A percentile compares a stretch with the other conserved stretches of the same genome.
Evolutionary conservation across 1,140 invertebrate species (phyloP).

Genomic region (Zophobas atratus): DNA sequence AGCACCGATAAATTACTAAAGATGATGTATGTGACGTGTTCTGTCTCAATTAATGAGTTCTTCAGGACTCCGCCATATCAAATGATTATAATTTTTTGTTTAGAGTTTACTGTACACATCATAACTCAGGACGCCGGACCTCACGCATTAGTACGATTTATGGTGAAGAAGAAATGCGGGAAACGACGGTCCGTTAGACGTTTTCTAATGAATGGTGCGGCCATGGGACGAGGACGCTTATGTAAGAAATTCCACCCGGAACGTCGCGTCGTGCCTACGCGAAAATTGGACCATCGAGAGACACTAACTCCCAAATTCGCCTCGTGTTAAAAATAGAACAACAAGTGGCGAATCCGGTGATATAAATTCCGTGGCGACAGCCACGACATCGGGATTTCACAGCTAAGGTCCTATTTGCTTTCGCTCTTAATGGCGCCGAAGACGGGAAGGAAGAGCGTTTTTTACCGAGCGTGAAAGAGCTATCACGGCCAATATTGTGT

Average conservation of each 20-base stretch:
- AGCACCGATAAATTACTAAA: slow-evolving; percentile 29
- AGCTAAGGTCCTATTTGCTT: slow-evolving; percentile 12
- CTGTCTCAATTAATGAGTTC: slow-evolving; percentile 33
- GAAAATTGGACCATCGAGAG: too few species aligned
- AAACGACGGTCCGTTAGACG: slow-evolving; percentile 22
- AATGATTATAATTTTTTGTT: slow-evolving; percentile 38
- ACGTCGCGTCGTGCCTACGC: background rate
- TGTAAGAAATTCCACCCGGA: background rate
- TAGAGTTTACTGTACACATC: slow-evolving; percentile 34
- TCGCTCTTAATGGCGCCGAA: slow-evolving; percentile 3
- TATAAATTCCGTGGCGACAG: slow-evolving; percentile 17
- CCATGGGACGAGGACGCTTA: background rate
- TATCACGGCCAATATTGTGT: slow-evolving; percentile 18
- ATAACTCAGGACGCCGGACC: slow-evolving; percentile 26
- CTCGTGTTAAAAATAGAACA: too few species aligned
- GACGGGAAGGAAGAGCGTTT: background rate
- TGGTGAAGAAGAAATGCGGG: slow-evolving; percentile 29
- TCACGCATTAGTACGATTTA: slow-evolving; percentile 34
- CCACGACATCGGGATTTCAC: too few species aligned
- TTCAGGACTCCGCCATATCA: slow-evolving; percentile 11
- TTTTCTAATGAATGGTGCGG: slow-evolving; percentile 11
- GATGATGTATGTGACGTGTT: slow-evolving; percentile 30
- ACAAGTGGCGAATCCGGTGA: background rate
- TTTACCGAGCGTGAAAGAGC: slow-evolving; percentile 14
- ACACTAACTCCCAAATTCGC: too few species aligned